These are phyloP conservation scores for Emydoidea blandingii DNA, from an alignment of 2,797 vertebrate genomes.

Conservation along the genomic window DNA sequence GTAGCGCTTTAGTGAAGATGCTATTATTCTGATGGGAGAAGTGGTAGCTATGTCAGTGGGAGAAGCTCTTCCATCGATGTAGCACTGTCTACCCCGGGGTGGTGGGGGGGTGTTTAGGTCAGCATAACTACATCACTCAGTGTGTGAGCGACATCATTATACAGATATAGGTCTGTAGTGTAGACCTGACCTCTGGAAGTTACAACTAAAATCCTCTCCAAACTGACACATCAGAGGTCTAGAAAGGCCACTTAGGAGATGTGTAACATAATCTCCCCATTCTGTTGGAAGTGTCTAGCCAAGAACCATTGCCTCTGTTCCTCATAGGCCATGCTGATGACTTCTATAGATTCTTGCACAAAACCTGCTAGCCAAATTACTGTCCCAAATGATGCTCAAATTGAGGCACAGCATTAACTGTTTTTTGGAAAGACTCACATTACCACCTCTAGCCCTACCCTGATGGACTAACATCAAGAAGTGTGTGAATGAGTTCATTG, in stretches of 20 bases:
- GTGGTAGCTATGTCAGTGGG: not conserved
- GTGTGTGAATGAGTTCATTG: not conserved
- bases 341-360: not conserved
- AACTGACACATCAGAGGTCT: not conserved
- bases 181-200: not conserved
- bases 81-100: too few species aligned
- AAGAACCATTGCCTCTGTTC: not conserved
- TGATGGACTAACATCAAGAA: not conserved
- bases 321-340: not conserved
- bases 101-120: not conserved
- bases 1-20: not conserved
- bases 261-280: not conserved
- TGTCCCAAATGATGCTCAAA: not conserved
- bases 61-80: not conserved
- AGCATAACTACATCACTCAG: not conserved
- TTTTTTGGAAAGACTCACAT: not conserved
- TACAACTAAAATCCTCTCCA: not conserved
- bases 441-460: not conserved
- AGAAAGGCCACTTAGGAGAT: not conserved
- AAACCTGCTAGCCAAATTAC: not conserved
- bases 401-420: not conserved
- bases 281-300: not conserved
- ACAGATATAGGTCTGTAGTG: not conserved
- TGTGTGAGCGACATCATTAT: not conserved
- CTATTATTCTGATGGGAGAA: not conserved